phyloP scores from a whole-genome alignment of 2,113 vertebrate genomes.

The Callospermophilus lateralis region DNA sequence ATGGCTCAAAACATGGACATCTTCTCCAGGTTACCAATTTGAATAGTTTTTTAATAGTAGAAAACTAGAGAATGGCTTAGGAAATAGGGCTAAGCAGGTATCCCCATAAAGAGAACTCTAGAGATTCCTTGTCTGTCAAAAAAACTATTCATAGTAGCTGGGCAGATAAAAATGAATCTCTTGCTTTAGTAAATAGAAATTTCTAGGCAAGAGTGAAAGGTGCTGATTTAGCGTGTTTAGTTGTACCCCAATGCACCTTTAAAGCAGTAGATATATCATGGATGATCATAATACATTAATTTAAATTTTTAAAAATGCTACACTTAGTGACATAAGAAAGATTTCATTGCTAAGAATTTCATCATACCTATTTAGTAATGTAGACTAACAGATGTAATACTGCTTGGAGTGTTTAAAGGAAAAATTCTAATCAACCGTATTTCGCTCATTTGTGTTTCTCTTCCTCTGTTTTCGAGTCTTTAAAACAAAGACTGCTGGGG shows the following conservation, averaged over 20 bases:
- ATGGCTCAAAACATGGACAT: background rate
- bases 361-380: background rate
- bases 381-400: background rate
- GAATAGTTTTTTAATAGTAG: constrained; percentile 47
- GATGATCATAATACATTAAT: background rate
- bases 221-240: background rate
- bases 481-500: background rate
- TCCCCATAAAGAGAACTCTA: background rate
- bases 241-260: background rate
- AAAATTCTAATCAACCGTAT: constrained; percentile 3
- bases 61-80: constrained; percentile 6
- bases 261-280: constrained; percentile 22
- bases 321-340: background rate
- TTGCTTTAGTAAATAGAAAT: constrained; percentile 38
- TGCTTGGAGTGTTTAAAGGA: constrained; percentile 1
- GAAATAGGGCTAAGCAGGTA: constrained; percentile 34
- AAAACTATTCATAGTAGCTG: background rate
- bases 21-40: constrained; percentile 33
- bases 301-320: background rate
- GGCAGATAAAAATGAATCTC: background rate
- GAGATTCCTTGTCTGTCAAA: constrained; percentile 40
- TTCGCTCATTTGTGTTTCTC: background rate
- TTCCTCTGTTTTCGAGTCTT: constrained; percentile 11
- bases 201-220: constrained; percentile 52
- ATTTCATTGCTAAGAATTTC: background rate